Evolutionary conservation across 2,113 vertebrate species (phyloP).

Genomic region (Aldabrachelys gigantea): DNA sequence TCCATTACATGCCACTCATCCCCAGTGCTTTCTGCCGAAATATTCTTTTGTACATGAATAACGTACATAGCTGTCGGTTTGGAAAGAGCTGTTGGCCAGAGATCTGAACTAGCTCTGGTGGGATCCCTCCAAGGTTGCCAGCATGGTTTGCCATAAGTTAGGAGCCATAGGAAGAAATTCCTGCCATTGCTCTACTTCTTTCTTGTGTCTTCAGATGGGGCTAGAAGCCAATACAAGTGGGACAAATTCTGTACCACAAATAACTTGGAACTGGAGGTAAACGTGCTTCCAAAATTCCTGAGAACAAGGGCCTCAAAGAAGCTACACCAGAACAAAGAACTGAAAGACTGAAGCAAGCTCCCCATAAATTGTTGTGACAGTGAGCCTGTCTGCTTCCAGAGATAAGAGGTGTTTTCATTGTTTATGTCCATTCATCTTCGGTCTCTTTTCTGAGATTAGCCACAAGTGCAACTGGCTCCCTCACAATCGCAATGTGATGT

Average conservation of each 20-base stretch:
- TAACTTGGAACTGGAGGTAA: neutral
- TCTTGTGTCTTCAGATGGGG: neutral
- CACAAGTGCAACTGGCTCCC: too few species aligned
- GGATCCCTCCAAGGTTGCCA: neutral
- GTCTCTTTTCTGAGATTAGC: neutral
- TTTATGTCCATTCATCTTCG: neutral
- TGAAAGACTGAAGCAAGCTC: neutral
- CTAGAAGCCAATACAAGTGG: neutral
- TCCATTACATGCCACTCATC: too few species aligned
- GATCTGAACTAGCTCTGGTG: conserved; percentile 22
- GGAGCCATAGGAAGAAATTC: neutral
- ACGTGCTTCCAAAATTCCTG: neutral
- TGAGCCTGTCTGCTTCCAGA: neutral
- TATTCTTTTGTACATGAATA: neutral
- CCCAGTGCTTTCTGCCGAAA: conserved; percentile 9
- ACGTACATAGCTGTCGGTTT: neutral
- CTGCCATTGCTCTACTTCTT: neutral
- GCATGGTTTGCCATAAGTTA: conserved; percentile 4
- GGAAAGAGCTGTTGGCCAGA: neutral
- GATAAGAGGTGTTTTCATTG: neutral
- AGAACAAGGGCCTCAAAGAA: neutral
- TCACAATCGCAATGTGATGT: neutral
- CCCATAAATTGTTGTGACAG: neutral
- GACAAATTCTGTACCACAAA: neutral
- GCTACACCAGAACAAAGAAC: neutral